Conservation (phyloP, 2,888 invertebrate genomes). For the Pyrrhia umbra region DNA sequence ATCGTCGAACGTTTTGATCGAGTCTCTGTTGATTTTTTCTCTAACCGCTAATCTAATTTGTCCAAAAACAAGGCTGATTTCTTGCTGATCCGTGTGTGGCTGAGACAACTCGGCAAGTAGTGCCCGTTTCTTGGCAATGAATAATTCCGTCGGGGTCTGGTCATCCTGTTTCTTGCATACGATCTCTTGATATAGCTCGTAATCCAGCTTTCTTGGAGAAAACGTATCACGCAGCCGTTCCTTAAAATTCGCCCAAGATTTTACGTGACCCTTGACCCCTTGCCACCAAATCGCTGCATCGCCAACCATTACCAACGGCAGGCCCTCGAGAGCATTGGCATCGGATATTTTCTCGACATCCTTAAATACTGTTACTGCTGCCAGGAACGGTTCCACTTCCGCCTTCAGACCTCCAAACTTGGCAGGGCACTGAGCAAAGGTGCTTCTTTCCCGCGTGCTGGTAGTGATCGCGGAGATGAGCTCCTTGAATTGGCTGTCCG, state of each 20-base stretch:
- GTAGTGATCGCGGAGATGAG: conserved; percentile 6
- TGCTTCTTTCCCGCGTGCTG: conserved; percentile 5
- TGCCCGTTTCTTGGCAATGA: too few relatives aligned
- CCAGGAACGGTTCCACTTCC: conserved; percentile 18
- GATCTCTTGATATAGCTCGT: too few relatives aligned
- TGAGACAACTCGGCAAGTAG: conserved; percentile 20
- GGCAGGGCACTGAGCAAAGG: conserved; percentile 14
- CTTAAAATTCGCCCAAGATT: conserved; percentile 29
- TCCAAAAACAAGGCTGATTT: conserved; percentile 27
- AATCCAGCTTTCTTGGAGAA: too few relatives aligned
- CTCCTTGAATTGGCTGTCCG: conserved; percentile 14
- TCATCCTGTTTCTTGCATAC: conserved; percentile 27
- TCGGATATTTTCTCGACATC: conserved; percentile 16
- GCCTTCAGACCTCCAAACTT: conserved; percentile 13
- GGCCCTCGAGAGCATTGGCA: conserved; percentile 11
- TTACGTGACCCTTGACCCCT: conserved; percentile 23
- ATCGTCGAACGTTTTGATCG: conserved; percentile 16
- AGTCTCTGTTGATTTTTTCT: conserved; percentile 7
- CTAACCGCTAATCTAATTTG: conserved; percentile 19
- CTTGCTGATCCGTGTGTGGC: conserved; percentile 15
- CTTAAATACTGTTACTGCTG: conserved; percentile 23
- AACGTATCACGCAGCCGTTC: conserved; percentile 31
- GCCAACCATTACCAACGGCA: conserved; percentile 12
- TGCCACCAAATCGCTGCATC: conserved; percentile 32
- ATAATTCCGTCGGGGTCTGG: conserved; percentile 28